These are phyloP conservation scores for Sepiola atlantica DNA, from an alignment of 2,888 invertebrate genomes.

Conservation along the genomic window DNA sequence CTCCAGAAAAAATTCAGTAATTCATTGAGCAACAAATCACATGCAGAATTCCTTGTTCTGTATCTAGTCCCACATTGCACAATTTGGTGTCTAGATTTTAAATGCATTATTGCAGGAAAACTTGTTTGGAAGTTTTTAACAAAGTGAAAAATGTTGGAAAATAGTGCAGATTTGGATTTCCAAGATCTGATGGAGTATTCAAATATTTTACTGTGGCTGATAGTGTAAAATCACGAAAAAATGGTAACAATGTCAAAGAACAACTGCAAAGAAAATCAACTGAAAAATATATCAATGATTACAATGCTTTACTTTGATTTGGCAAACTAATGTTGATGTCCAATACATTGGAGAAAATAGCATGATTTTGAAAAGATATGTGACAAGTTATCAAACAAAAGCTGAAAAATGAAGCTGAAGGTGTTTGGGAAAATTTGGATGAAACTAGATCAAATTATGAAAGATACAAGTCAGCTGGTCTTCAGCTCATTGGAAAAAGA, in stretches of 20 bases:
- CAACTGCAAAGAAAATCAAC: too few species aligned
- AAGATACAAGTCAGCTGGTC: too few species aligned
- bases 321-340: too few species aligned
- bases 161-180: slow-evolving; percentile 2
- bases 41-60: too few species aligned
- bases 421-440: too few species aligned
- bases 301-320: too few species aligned
- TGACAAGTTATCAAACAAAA: background rate
- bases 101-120: background rate
- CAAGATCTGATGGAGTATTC: background rate
- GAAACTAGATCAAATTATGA: too few species aligned
- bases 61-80: slow-evolving; percentile 3
- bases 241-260: too few species aligned
- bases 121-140: background rate
- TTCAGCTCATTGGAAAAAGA: background rate
- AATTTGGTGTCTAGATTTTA: slow-evolving; percentile 17
- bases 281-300: too few species aligned
- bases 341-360: too few species aligned
- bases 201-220: background rate
- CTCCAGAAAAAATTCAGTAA: background rate
- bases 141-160: background rate
- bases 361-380: background rate
- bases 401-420: slow-evolving; percentile 17
- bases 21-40: background rate
- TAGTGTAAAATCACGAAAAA: background rate